Percentiles rank a stretch among this genome's conserved stretches.
Evolutionary conservation across 2,797 vertebrate species (phyloP).

Genomic region (Sebastes oblongus): DNA sequence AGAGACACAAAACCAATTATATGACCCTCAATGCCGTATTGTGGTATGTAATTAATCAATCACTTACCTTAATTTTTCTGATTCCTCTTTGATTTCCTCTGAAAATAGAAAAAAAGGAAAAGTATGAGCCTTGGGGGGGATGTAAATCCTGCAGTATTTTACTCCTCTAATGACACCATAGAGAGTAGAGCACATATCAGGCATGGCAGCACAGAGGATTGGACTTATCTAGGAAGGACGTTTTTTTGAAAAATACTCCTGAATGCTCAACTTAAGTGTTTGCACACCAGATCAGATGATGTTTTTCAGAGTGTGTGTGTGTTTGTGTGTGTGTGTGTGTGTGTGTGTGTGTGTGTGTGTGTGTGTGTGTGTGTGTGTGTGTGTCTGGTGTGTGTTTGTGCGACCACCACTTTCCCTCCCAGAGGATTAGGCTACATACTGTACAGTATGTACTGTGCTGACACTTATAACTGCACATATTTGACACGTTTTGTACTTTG

Average conservation of each 20-base stretch:
- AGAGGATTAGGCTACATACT: not conserved
- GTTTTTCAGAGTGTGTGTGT: not conserved
- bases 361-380: not conserved
- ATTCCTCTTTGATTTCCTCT: constrained; percentile 83
- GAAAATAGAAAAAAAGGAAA: constrained; percentile 60
- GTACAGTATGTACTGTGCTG: not conserved
- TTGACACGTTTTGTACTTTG: not conserved
- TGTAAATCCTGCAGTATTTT: constrained; percentile 29
- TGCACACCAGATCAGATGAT: not conserved
- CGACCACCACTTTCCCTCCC: not conserved
- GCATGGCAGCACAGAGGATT: not conserved
- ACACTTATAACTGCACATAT: not conserved
- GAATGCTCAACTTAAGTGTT: no score
- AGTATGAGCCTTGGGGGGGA: constrained; percentile 4
- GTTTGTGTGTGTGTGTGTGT: not conserved
- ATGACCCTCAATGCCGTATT: not conserved
- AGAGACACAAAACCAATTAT: constrained; percentile 20
- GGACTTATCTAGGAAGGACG: constrained; percentile 2
- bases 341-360: not conserved
- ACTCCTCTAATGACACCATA: constrained; percentile 40
- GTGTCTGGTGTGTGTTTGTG: not conserved
- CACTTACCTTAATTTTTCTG: constrained; percentile 81
- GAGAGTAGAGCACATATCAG: constrained; percentile 20
- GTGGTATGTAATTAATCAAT: constrained; percentile 9
- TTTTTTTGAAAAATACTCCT: not conserved